phyloP scores from a whole-genome alignment of 2,888 invertebrate genomes.

The Gari tellinella region DNA sequence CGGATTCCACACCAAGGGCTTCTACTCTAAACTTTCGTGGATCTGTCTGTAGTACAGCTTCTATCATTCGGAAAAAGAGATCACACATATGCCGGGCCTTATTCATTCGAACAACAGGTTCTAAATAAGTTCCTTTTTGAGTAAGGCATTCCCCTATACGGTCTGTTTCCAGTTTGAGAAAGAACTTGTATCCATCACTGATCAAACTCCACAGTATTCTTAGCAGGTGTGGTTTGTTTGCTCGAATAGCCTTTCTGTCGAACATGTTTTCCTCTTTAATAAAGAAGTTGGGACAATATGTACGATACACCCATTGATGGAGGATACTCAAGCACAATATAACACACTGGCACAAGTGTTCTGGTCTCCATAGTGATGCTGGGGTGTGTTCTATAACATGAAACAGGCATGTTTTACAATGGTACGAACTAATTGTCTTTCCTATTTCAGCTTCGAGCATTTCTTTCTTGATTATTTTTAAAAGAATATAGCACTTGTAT shows the following conservation, averaged over 20 bases:
- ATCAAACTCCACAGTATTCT: background rate
- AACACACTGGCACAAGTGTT: background rate
- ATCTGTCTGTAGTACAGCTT: no score
- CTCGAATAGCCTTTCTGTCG: background rate
- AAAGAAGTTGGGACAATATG: conserved; percentile 14
- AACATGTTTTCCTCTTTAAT: conserved; percentile 10
- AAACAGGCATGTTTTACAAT: conserved; percentile 2
- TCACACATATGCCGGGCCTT: no score
- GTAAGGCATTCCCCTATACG: background rate
- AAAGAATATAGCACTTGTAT: conserved; percentile 15
- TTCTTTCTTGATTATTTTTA: conserved; percentile 19
- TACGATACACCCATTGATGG: background rate
- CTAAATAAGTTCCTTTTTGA: no score
- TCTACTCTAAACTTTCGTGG: no score
- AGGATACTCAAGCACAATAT: background rate
- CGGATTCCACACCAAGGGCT: no score
- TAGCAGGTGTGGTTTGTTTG: background rate
- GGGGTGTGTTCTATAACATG: background rate
- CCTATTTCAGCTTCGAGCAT: background rate
- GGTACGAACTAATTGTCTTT: background rate
- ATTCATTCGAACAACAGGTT: no score
- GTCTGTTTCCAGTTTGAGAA: background rate
- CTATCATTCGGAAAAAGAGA: no score
- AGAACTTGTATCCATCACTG: background rate
- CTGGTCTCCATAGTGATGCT: background rate